phyloP scores from a whole-genome alignment of 2,113 vertebrate genomes.

The Egretta garzetta region DNA sequence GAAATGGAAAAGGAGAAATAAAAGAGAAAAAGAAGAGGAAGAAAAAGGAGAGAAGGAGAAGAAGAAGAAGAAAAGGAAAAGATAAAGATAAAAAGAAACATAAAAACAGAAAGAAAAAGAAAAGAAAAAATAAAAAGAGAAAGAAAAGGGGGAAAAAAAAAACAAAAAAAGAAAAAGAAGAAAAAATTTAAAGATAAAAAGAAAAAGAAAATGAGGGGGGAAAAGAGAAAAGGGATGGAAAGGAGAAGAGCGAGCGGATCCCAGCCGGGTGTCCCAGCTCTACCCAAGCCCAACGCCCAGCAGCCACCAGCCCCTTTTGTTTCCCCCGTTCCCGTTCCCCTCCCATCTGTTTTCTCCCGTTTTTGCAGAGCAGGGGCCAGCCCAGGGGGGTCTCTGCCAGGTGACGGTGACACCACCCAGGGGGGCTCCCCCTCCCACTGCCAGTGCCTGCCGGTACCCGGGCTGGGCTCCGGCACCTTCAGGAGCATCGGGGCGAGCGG shows the following conservation, averaged over 20 bases:
- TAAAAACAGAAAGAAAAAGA: too few relatives aligned
- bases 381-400: not conserved
- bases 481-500: not conserved
- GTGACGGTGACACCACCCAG: accelerated
- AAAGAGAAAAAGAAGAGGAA: too few relatives aligned
- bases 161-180: accelerated
- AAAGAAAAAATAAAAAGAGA: too few relatives aligned
- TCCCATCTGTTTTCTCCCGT: accelerated
- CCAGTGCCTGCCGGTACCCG: accelerated
- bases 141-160: accelerated
- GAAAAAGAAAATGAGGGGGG: not conserved
- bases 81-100: accelerated
- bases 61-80: accelerated
- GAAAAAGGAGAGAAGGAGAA: accelerated
- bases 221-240: not conserved
- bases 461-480: not conserved
- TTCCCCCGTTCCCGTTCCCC: not conserved
- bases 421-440: accelerated
- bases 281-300: not conserved
- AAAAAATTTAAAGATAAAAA: too few relatives aligned
- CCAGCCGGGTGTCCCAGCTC: not conserved
- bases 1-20: too few relatives aligned
- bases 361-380: not conserved
- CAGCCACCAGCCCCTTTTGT: not conserved
- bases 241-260: not conserved